Conservation (phyloP, 2,888 invertebrate genomes). For the Muscina levida region DNA sequence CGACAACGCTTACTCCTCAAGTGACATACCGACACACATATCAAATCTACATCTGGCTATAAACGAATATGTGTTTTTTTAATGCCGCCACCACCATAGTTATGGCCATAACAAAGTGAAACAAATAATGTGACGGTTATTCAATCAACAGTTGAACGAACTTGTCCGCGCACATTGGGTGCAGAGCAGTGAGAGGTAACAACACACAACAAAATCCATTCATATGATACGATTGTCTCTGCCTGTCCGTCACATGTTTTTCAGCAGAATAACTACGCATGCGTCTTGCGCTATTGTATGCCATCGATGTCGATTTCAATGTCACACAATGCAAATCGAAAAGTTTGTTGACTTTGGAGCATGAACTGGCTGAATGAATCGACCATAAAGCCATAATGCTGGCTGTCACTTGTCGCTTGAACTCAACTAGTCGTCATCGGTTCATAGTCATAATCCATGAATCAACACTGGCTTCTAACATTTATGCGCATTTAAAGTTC, state of each 20-base stretch:
- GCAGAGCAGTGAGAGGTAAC: no score
- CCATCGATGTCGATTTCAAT: constrained; percentile 54
- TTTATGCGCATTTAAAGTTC: constrained; percentile 8
- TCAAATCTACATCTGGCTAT: constrained; percentile 5
- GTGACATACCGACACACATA: constrained; percentile 30
- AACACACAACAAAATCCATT: no score
- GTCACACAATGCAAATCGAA: constrained; percentile 61
- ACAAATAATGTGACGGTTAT: constrained; percentile 25
- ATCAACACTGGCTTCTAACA: no score
- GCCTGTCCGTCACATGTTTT: not conserved
- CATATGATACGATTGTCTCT: no score
- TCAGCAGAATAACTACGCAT: constrained; percentile 47
- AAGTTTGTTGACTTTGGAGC: constrained; percentile 61
- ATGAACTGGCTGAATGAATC: not conserved
- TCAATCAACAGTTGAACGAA: constrained; percentile 60
- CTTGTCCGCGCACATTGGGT: constrained; percentile 11
- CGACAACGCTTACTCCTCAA: not conserved
- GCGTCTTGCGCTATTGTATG: constrained; percentile 7
- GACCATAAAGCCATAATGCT: not conserved
- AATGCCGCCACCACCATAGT: no score
- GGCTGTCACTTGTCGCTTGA: not conserved
- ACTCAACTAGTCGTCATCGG: not conserved
- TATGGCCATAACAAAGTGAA: not conserved
- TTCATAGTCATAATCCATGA: constrained; percentile 19
- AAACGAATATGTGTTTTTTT: no score